These are phyloP conservation scores for Typhlichthys eigenmanni DNA, from an alignment of 2,797 vertebrate genomes.

Conservation along the genomic window DNA sequence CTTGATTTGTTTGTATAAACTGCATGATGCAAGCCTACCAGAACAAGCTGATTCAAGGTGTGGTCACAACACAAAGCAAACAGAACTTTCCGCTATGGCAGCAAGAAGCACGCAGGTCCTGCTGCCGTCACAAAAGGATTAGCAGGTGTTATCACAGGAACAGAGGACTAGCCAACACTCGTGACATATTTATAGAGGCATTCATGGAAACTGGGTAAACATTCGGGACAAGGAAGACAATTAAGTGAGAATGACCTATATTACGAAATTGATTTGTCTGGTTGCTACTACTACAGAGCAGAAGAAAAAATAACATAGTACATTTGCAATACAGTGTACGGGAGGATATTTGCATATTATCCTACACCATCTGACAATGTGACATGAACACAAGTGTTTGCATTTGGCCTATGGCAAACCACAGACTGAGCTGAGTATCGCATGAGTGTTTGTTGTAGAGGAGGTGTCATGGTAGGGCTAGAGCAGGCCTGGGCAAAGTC, in stretches of 20 bases:
- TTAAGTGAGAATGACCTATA: neutral
- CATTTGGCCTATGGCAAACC: slow-evolving; percentile 21
- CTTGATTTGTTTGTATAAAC: slow-evolving; percentile 5
- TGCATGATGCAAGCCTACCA: neutral
- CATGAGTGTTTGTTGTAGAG: slow-evolving; percentile 59
- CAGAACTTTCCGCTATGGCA: slow-evolving; percentile 47
- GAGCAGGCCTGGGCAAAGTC: too few relatives aligned
- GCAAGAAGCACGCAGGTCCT: slow-evolving; percentile 12
- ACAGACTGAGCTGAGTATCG: slow-evolving; percentile 34
- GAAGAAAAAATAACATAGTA: too few relatives aligned
- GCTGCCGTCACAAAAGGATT: neutral
- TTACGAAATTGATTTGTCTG: too few relatives aligned
- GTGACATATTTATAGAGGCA: neutral
- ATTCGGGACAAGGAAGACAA: neutral
- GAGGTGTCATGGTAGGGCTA: slow-evolving; percentile 38
- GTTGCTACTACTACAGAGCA: too few relatives aligned
- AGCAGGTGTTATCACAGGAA: slow-evolving; percentile 9
- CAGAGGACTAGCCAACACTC: neutral
- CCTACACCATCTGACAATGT: too few relatives aligned
- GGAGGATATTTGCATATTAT: too few relatives aligned
- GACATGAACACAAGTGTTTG: slow-evolving; percentile 27
- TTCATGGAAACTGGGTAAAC: slow-evolving; percentile 11
- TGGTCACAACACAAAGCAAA: slow-evolving; percentile 42
- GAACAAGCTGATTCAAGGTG: slow-evolving; percentile 26
- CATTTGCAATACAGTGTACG: too few relatives aligned